Conservation (phyloP, 2,113 vertebrate species). For the Limanda limanda region DNA sequence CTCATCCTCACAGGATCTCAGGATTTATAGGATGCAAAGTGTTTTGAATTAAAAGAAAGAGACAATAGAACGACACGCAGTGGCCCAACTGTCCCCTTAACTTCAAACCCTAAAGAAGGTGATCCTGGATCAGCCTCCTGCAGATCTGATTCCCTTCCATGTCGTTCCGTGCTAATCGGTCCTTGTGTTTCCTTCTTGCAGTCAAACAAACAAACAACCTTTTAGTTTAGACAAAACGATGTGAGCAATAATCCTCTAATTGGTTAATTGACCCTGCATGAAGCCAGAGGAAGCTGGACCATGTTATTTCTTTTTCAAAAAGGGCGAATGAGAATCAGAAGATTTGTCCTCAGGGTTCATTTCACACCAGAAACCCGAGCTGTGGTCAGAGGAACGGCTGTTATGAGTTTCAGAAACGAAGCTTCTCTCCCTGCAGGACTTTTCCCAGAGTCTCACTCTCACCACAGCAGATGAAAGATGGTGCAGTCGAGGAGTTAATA, state of each 20-base stretch:
- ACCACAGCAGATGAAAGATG: conserved; percentile 16
- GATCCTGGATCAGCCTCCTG: too few species aligned
- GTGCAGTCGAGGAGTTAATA: conserved; percentile 1
- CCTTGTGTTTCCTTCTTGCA: too few species aligned
- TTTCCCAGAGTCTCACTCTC: conserved; percentile 31
- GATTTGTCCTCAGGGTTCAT: not conserved
- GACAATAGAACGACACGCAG: too few species aligned
- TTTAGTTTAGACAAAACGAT: conserved; percentile 11
- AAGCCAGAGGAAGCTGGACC: not conserved
- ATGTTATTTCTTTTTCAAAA: not conserved
- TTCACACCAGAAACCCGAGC: conserved; percentile 38
- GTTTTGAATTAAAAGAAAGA: too few species aligned
- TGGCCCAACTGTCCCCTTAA: too few species aligned
- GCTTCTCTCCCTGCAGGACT: conserved; percentile 22
- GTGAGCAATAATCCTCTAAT: conserved; percentile 20
- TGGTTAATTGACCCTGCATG: conserved; percentile 26
- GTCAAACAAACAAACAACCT: not conserved
- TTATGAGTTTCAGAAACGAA: conserved; percentile 35
- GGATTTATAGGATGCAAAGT: too few species aligned
- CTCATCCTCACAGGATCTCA: too few species aligned
- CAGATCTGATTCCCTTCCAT: too few species aligned
- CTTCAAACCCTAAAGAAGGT: too few species aligned
- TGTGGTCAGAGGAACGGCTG: conserved; percentile 38
- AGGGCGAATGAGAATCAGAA: conserved; percentile 1
- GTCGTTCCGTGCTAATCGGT: too few species aligned